Percentiles rank a stretch among this genome's conserved stretches.
phyloP scores from a whole-genome alignment of 1,140 invertebrate genomes.

The Drosophila ambigua region DNA sequence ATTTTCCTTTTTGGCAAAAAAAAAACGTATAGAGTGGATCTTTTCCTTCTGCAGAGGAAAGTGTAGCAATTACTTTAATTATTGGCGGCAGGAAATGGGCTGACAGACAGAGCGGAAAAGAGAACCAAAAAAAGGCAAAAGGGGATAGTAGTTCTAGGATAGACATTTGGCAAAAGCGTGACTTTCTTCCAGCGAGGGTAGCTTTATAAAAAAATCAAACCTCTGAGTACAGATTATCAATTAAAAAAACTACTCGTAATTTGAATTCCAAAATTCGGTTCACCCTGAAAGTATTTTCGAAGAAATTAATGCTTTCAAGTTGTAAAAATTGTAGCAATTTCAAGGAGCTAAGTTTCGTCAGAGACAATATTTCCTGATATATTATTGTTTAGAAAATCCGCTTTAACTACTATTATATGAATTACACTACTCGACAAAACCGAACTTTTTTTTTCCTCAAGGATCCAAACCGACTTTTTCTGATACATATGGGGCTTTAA shows the following conservation, averaged over 20 bases:
- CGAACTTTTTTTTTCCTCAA: too few species aligned
- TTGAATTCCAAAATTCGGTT: too few species aligned
- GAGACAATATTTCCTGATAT: not conserved
- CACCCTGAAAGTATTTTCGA: too few species aligned
- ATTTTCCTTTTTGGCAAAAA: constrained; percentile 78
- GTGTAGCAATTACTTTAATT: constrained; percentile 82
- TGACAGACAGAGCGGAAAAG: constrained; percentile 66
- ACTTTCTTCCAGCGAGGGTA: constrained; percentile 11
- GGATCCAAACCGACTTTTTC: too few species aligned
- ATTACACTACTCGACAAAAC: too few species aligned
- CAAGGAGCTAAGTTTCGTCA: not conserved
- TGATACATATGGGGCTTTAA: too few species aligned
- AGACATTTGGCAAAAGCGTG: constrained; percentile 16
- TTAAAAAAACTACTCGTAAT: too few species aligned
- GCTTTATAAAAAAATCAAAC: not conserved
- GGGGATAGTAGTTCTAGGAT: constrained; percentile 30
- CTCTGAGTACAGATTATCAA: too few species aligned
- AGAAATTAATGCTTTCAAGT: too few species aligned
- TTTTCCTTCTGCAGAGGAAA: constrained; percentile 53
- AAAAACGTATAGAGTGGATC: constrained; percentile 32
- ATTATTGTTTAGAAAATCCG: not conserved
- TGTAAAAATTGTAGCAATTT: not conserved
- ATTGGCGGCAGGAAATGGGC: constrained; percentile 80
- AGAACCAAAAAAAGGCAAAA: constrained; percentile 21
- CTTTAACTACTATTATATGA: too few species aligned